These are phyloP conservation scores for Pelosia muscerda DNA, from an alignment of 2,888 invertebrate genomes.

Conservation along the genomic window DNA sequence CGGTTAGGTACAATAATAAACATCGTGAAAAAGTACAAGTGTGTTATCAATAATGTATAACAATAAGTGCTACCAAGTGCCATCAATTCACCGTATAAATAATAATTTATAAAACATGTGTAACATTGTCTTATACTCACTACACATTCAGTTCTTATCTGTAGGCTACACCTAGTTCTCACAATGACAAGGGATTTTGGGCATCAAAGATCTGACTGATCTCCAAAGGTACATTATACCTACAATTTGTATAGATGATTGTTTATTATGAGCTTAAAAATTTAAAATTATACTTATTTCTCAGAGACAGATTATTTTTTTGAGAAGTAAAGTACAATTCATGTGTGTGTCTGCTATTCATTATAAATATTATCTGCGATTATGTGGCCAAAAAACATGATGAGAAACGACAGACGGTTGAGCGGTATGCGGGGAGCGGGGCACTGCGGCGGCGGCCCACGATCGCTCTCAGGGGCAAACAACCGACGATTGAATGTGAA, in stretches of 20 bases:
- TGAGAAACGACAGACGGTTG: constrained; percentile 62
- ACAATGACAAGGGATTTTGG: too few relatives aligned
- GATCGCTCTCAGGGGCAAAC: constrained; percentile 80
- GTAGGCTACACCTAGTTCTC: too few relatives aligned
- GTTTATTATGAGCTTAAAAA: neutral
- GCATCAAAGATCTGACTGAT: neutral
- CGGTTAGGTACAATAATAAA: too few relatives aligned
- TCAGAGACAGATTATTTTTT: neutral
- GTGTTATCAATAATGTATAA: too few relatives aligned
- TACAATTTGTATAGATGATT: neutral
- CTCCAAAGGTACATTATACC: neutral
- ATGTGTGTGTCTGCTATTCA: constrained; percentile 28
- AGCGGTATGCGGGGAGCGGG: constrained; percentile 35
- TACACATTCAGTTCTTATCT: too few relatives aligned
- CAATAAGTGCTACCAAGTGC: too few relatives aligned
- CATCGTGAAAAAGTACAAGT: too few relatives aligned
- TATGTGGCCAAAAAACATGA: constrained; percentile 57
- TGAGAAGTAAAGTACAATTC: neutral
- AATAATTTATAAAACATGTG: too few relatives aligned
- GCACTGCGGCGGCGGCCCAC: constrained; percentile 59
- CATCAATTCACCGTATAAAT: too few relatives aligned
- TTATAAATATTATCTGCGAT: constrained; percentile 41
- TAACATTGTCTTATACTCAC: too few relatives aligned
- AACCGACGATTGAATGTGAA: constrained; percentile 84
- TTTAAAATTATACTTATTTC: too few relatives aligned